Evolutionary conservation across 2,797 vertebrate species (phyloP).

Genomic region (Propithecus perrieri): DNA sequence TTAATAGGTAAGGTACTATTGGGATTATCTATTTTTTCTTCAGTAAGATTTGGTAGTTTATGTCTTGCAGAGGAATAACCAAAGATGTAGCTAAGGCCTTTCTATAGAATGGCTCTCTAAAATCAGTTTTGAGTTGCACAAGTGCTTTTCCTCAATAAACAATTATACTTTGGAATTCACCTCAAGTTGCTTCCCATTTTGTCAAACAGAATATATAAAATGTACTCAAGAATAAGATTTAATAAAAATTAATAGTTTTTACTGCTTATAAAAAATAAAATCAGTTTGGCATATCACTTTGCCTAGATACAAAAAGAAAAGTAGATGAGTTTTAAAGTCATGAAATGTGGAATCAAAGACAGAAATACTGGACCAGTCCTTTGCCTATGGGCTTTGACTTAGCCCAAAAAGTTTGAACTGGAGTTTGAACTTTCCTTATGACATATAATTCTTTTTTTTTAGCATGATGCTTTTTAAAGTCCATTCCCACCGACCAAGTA

Average conservation of each 20-base stretch:
- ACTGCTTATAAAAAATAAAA: background rate
- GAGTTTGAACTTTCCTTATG: slow-evolving; percentile 34
- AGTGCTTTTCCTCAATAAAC: background rate
- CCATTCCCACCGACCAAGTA: slow-evolving; percentile 48
- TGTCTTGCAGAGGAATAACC: background rate
- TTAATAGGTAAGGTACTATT: slow-evolving; percentile 10
- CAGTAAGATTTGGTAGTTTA: slow-evolving; percentile 1
- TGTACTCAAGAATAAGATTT: background rate
- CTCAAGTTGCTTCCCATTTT: background rate
- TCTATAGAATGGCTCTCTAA: background rate
- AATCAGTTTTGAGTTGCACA: background rate
- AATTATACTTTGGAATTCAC: too few relatives aligned
- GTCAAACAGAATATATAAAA: background rate
- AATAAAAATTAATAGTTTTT: background rate
- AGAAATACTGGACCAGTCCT: background rate
- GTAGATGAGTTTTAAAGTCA: background rate
- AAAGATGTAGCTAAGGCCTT: background rate
- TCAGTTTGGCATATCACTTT: slow-evolving; percentile 8
- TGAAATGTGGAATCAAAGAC: background rate
- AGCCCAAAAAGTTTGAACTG: slow-evolving; percentile 6
- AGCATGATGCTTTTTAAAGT: slow-evolving; percentile 50
- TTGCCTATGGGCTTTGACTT: background rate
- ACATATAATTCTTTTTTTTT: background rate
- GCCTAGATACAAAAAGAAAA: slow-evolving; percentile 31
- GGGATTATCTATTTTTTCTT: slow-evolving; percentile 16